phyloP scores from a whole-genome alignment of 64 coral and sea anemone species.

The Pachyseris speciosa region DNA sequence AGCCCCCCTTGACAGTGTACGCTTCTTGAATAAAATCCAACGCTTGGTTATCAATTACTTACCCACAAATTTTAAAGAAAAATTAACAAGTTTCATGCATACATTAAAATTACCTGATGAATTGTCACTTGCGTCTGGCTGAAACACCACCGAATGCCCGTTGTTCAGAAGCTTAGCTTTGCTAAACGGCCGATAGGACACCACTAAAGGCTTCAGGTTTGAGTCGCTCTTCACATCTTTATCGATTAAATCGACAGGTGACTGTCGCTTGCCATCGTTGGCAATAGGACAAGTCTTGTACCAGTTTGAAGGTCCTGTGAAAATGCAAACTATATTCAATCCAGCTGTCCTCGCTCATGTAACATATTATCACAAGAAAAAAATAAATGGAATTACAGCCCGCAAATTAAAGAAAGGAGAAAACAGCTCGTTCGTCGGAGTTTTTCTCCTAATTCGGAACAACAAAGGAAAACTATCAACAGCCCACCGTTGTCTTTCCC shows the following conservation, averaged over 20 bases:
- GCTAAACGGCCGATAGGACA: constrained; percentile 33
- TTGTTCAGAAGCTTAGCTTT: constrained; percentile 36
- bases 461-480: no score
- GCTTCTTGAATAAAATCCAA: no score
- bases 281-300: constrained; percentile 42
- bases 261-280: constrained; percentile 34
- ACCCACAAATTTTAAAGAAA: no score
- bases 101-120: constrained; percentile 14
- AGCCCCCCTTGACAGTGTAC: no score
- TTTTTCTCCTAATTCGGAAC: no score
- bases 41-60: no score
- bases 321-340: neutral
- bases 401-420: neutral
- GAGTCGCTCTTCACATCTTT: constrained; percentile 27
- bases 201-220: constrained; percentile 5
- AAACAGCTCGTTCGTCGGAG: neutral
- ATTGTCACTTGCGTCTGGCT: neutral
- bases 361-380: no score
- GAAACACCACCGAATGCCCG: constrained; percentile 45
- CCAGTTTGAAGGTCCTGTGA: constrained; percentile 61
- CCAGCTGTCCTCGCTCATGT: neutral
- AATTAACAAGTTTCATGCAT: no score
- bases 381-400: no score
- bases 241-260: constrained; percentile 62
- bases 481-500: constrained; percentile 16